These are phyloP conservation scores for Gryon sp. DNA, from an alignment of 1,140 invertebrate genomes.

Conservation along the genomic window DNA sequence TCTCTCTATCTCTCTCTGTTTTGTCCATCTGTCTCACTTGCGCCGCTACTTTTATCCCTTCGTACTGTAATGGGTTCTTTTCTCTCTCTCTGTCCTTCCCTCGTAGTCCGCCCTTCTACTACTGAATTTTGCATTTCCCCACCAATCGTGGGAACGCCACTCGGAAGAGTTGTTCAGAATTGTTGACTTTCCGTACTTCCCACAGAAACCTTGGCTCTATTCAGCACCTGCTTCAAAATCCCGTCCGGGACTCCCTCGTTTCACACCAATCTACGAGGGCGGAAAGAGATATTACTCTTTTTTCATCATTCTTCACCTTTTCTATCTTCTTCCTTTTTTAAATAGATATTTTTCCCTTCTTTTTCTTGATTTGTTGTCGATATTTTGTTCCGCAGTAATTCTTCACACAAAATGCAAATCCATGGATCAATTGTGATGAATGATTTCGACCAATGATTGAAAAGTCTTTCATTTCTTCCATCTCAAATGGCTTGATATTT, in stretches of 20 bases:
- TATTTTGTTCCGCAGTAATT: not conserved
- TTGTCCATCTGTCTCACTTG: constrained; percentile 7
- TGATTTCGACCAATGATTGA: too few species aligned
- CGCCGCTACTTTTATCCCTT: constrained; percentile 2
- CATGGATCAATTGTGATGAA: too few species aligned
- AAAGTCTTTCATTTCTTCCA: too few species aligned
- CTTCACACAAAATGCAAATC: too few species aligned
- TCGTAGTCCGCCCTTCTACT: constrained; percentile 43
- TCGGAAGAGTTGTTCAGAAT: constrained; percentile 75
- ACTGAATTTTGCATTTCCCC: constrained; percentile 36
- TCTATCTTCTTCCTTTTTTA: too few species aligned
- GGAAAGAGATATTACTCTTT: constrained; percentile 30
- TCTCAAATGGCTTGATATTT: too few species aligned
- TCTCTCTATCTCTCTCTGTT: too few species aligned
- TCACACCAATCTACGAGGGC: constrained; percentile 47
- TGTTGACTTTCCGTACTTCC: constrained; percentile 79
- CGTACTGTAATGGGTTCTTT: too few species aligned
- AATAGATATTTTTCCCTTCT: too few species aligned
- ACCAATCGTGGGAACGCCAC: constrained; percentile 78
- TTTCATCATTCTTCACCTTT: constrained; percentile 9
- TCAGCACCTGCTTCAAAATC: constrained; percentile 69
- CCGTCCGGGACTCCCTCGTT: constrained; percentile 55
- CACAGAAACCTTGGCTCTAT: constrained; percentile 73
- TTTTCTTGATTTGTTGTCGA: not conserved
- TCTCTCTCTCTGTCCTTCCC: constrained; percentile 22